Evolutionary conservation across 2,113 vertebrate species (phyloP).

Genomic region (Ophiodon elongatus): DNA sequence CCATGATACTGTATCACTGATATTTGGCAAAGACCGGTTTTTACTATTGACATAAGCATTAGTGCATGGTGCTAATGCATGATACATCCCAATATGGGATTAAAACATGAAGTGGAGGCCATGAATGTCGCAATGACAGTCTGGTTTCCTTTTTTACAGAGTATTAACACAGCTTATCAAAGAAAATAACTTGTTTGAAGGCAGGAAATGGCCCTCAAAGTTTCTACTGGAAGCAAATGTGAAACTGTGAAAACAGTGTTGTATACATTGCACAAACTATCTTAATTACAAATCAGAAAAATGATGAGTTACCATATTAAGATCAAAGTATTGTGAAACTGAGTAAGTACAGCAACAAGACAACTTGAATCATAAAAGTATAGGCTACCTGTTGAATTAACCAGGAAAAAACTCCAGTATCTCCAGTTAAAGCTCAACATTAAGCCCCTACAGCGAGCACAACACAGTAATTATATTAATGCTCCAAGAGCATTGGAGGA

Average conservation of each 20-base stretch:
- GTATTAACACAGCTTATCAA: not conserved
- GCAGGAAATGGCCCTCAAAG: not conserved
- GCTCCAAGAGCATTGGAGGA: not conserved
- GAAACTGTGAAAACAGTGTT: not conserved
- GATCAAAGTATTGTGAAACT: not conserved
- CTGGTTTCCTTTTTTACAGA: no score
- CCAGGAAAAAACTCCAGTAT: not conserved
- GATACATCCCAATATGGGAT: not conserved
- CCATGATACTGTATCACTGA: not conserved
- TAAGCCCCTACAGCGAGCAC: not conserved
- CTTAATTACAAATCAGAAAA: not conserved
- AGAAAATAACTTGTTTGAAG: not conserved
- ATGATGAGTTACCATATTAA: not conserved
- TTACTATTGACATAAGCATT: not conserved
- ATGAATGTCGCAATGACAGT: not conserved
- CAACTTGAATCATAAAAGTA: not conserved
- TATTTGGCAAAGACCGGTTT: not conserved
- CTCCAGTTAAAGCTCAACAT: not conserved
- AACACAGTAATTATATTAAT: not conserved
- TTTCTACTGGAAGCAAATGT: not conserved
- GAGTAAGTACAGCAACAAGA: not conserved
- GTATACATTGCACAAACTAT: not conserved
- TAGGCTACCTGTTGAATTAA: not conserved
- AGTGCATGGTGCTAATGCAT: not conserved
- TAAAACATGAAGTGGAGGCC: not conserved